Percentiles rank a stretch among this genome's conserved stretches.
These are phyloP conservation scores for Procambarus clarkii DNA, from an alignment of 1,140 invertebrate genomes.

Conservation along the genomic window DNA sequence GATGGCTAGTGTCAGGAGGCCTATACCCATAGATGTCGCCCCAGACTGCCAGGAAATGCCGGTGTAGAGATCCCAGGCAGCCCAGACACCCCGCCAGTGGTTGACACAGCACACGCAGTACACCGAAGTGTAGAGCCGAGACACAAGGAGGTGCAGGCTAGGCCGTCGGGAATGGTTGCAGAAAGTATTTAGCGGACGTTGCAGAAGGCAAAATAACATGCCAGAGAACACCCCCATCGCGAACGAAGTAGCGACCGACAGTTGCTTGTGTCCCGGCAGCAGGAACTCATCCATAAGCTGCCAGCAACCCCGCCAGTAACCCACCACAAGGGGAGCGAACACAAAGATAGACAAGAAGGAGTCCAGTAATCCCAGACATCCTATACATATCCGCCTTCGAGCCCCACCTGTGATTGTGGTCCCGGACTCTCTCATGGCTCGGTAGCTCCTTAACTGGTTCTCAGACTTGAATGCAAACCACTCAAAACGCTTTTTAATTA, in stretches of 20 bases:
- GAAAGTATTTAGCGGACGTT: constrained; percentile 80
- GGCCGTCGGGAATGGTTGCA: constrained; percentile 83
- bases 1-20: constrained; percentile 81
- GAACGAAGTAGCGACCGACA: constrained; percentile 82
- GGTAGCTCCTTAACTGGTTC: not conserved
- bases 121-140: constrained; percentile 84
- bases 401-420: constrained; percentile 69
- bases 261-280: constrained; percentile 79
- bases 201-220: constrained; percentile 80
- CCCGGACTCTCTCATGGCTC: constrained; percentile 42
- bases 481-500: not conserved
- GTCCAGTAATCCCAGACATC: constrained; percentile 82
- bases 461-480: not conserved
- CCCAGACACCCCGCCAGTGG: constrained; percentile 89
- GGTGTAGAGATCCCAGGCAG: constrained; percentile 84
- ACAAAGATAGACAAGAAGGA: constrained; percentile 83
- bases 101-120: constrained; percentile 87
- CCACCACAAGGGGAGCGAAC: constrained; percentile 86
- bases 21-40: constrained; percentile 79
- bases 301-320: constrained; percentile 92
- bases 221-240: constrained; percentile 83
- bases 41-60: constrained; percentile 79
- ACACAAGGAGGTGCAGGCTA: constrained; percentile 82
- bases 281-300: constrained; percentile 85
- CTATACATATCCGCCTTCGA: constrained; percentile 72